Conservation (phyloP, 2,113 vertebrate genomes). For the Prionailurus viverrinus region DNA sequence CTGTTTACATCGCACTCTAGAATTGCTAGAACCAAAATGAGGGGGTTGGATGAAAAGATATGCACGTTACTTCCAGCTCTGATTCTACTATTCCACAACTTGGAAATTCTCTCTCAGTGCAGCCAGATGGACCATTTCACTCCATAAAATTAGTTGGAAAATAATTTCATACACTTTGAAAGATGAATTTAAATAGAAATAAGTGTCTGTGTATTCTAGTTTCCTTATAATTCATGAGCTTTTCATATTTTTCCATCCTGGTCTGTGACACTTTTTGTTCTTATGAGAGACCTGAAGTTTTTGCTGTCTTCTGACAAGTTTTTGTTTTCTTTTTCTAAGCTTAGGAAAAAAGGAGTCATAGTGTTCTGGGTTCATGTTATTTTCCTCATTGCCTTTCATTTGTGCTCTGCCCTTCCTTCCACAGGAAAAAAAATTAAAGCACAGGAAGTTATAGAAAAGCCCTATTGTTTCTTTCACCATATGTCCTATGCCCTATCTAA, state of each 20-base stretch:
- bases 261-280: neutral
- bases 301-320: neutral
- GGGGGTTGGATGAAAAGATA: slow-evolving; percentile 51
- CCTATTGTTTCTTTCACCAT: neutral
- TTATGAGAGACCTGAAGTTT: neutral
- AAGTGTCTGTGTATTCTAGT: neutral
- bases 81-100: slow-evolving; percentile 33
- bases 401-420: neutral
- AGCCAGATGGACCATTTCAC: slow-evolving; percentile 65
- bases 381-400: neutral
- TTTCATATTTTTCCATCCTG: slow-evolving; percentile 2
- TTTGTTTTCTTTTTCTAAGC: neutral
- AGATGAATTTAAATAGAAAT: slow-evolving; percentile 36
- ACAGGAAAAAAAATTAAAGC: neutral
- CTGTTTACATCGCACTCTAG: slow-evolving; percentile 71
- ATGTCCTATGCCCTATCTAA: neutral
- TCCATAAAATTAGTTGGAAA: slow-evolving; percentile 43
- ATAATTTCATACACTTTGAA: neutral
- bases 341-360: neutral
- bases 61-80: neutral
- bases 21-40: slow-evolving; percentile 61
- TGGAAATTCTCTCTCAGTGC: neutral
- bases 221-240: neutral
- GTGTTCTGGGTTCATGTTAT: neutral
- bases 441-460: neutral